Evolutionary conservation across 2,797 vertebrate species (phyloP), one percentile per base, ranked within the genome.

Genomic region (Delichon dasypus): DNA sequence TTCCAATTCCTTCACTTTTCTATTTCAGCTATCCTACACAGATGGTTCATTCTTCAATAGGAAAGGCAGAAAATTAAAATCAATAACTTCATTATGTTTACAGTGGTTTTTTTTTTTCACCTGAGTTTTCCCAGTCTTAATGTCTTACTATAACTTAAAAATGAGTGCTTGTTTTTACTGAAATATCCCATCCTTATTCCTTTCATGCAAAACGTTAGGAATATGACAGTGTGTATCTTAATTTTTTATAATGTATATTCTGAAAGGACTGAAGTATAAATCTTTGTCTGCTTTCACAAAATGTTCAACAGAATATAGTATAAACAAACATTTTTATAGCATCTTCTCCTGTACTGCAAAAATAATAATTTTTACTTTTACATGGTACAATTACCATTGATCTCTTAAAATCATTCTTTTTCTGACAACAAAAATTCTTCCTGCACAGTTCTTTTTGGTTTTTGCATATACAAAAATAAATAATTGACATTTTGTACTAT

Each of bases 61-160:
- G 93, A 95, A 97, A 97, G 96, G 85, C 89, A 98, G 97, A 97
- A 97, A 98, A 98, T 98, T 98, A 98, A 98, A 98, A 98, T 98
- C 98, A 98, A 98, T 98, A 98, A 97, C 97, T 98, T 98, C 97
- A 98, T 98, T 98, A 98, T 97, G 96, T 98, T 98, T 98, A 97
- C 96, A 98, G 94, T 53, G 55, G 42, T 36, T 51, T 80, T 84
- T 94, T 94, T 70, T 93, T 81, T 92, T 82, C 84, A 94, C 79
- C 81, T 74, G 85, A 90, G 87, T 90, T 94, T 97, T 96, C 89
- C 38, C 70, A 45, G 50, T 75, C 77, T 93, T 85, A 89, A 97
- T 73, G 76, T 89, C 84, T 90, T 72, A 75, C 72, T 93, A 20
- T 76, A 94, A 90, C 74, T 94, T 94, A 79, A 94, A 93, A 96